A percentile compares a stretch with the other conserved stretches of the same genome.
Conservation (phyloP, 2,113 vertebrate species). For the Asarcornis scutulata region DNA sequence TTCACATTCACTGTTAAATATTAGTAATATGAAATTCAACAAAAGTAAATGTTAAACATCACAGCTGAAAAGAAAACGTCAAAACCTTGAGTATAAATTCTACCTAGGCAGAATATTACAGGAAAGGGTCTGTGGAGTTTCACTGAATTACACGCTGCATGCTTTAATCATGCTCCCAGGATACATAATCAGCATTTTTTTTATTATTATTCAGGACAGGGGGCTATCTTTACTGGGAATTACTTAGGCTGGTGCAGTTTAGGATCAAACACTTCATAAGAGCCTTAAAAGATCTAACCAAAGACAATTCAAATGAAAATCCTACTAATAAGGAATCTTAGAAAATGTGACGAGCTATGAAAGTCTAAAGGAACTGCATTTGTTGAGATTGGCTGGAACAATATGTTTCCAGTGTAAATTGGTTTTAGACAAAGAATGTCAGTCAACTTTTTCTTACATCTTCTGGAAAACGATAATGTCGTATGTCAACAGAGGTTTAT, state of each 20-base stretch:
- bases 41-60: background rate
- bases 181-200: background rate
- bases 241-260: background rate
- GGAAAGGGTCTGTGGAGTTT: background rate
- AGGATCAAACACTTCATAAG: background rate
- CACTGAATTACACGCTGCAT: background rate
- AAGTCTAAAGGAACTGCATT: background rate
- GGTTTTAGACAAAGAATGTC: background rate
- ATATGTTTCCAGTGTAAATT: background rate
- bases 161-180: background rate
- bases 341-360: background rate
- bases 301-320: background rate
- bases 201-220: background rate
- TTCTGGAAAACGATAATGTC: background rate
- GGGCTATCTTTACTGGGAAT: background rate
- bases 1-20: conserved; percentile 1
- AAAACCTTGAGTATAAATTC: background rate
- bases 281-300: background rate
- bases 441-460: background rate
- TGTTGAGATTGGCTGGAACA: background rate
- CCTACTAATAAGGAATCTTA: background rate
- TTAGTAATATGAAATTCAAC: background rate
- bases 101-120: background rate
- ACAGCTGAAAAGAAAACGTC: background rate
- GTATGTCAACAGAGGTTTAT: background rate